Base-by-base conservation (phyloP, 2,113 vertebrate species). In the Verasper variegatus region DNA sequence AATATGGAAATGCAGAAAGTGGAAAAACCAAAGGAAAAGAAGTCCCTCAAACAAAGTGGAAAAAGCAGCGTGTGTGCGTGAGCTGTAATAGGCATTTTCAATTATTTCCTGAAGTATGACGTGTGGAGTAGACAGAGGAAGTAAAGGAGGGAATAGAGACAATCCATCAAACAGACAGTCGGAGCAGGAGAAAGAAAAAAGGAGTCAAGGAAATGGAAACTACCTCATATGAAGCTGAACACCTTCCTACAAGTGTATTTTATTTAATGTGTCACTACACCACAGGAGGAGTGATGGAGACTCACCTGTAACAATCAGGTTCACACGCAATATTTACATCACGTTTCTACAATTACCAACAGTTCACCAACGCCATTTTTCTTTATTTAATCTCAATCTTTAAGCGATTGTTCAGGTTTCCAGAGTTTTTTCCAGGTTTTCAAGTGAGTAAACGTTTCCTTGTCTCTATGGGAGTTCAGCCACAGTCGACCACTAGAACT, bases 141-240 rank as follows among this genome's bases (percentile, higher is more conserved):
- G 74, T 74, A 81, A 82, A 70, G 71, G 57, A 71, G 72, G 82
- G 76, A 85, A 88, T 74, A 77, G 83, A 87, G 86, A 88, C 71
- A 45, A 91, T 92, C 86, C 86, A 89, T 92, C 91, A 91, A 86
- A 88, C 47, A 80, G 91, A 89, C 89, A 88, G 68, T 76, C 70
- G 71, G 74, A 82, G 76, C 47, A 35, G 60, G 52, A 71, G 23
- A 17, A 49, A 56, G 15, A 35, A 21, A 15, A 68, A 31, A n/a
- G 10, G 20, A 24, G 67, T 63, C 6, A 37, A 71, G 62, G 64
- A 6, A 51, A 23, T 2, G 21, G 74, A 60, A 76, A 72, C 47
- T 31, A 62, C 57, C 61, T 71, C 65, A 31, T 21, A 69, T 1
- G 13, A 71, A 51, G 63, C 42, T 49, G 56, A 82, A 51, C 73